A percentile compares a stretch with the other conserved stretches of the same genome.
These are phyloP conservation scores for Cantharis flavilabris DNA, from an alignment of 2,888 invertebrate genomes.

Conservation along the genomic window DNA sequence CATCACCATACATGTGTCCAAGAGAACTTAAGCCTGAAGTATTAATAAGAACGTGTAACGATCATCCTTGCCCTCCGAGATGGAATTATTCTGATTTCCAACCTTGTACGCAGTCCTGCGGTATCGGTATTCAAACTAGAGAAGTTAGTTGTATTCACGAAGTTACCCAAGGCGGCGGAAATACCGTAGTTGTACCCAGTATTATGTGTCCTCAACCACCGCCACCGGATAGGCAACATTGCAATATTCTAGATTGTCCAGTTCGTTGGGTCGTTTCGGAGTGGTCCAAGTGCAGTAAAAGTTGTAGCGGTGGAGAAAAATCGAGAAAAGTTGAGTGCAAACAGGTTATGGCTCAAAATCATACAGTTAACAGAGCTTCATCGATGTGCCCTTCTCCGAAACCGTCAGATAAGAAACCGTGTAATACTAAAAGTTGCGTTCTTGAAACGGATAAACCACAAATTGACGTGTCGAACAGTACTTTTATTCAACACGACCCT, in stretches of 20 bases:
- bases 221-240: conserved; percentile 86
- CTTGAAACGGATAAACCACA: conserved; percentile 73
- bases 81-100: conserved; percentile 92
- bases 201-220: conserved; percentile 91
- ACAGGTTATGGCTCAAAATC: conserved; percentile 92
- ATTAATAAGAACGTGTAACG: conserved; percentile 88
- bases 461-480: conserved; percentile 78
- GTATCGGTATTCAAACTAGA: conserved; percentile 89
- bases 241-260: conserved; percentile 92
- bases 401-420: conserved; percentile 79
- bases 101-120: conserved; percentile 90
- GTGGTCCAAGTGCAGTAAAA: conserved; percentile 90
- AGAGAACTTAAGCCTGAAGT: conserved; percentile 88
- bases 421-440: conserved; percentile 82
- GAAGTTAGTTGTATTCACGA: conserved; percentile 87
- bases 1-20: conserved; percentile 86
- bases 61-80: conserved; percentile 92
- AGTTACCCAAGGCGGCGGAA: conserved; percentile 84
- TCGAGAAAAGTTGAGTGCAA: conserved; percentile 85
- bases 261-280: conserved; percentile 86
- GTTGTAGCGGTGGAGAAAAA: conserved; percentile 92
- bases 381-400: conserved; percentile 75
- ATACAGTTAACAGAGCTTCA: conserved; percentile 78
- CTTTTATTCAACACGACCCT: conserved; percentile 82
- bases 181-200: conserved; percentile 90